phyloP scores from a whole-genome alignment of 2,797 vertebrate genomes.

The Acrossocheilus wenchowensis region DNA sequence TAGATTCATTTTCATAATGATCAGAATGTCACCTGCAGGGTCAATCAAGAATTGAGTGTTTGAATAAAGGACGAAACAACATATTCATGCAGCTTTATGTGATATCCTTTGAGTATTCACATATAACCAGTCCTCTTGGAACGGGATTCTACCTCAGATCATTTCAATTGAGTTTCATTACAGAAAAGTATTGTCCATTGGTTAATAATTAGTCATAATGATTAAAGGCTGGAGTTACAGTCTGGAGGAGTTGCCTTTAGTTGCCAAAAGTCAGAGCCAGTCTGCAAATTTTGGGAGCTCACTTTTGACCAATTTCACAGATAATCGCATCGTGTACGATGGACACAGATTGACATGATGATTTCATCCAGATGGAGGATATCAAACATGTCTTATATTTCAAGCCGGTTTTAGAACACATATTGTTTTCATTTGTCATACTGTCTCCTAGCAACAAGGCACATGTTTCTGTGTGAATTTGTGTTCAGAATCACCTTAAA shows the following conservation, averaged over 20 bases:
- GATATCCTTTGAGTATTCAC: background rate
- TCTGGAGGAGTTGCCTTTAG: background rate
- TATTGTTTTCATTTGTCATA: background rate
- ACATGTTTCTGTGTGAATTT: background rate
- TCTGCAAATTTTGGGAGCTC: background rate
- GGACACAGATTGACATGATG: background rate
- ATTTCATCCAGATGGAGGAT: background rate
- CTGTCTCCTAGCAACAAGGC: background rate
- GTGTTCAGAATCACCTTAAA: background rate
- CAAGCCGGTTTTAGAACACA: background rate
- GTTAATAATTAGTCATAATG: background rate
- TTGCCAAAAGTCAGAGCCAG: background rate
- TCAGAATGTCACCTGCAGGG: background rate
- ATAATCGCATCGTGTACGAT: background rate
- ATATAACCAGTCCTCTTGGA: background rate
- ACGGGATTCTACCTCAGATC: background rate
- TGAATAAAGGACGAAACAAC: background rate
- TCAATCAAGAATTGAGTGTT: background rate
- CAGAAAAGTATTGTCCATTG: background rate
- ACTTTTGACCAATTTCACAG: background rate
- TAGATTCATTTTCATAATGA: constrained; percentile 11
- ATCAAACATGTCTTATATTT: background rate
- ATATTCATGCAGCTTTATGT: background rate
- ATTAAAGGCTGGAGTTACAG: background rate
- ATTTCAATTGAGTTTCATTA: background rate